Evolutionary conservation across 2,797 vertebrate species (phyloP).

Genomic region (Characodon lateralis): DNA sequence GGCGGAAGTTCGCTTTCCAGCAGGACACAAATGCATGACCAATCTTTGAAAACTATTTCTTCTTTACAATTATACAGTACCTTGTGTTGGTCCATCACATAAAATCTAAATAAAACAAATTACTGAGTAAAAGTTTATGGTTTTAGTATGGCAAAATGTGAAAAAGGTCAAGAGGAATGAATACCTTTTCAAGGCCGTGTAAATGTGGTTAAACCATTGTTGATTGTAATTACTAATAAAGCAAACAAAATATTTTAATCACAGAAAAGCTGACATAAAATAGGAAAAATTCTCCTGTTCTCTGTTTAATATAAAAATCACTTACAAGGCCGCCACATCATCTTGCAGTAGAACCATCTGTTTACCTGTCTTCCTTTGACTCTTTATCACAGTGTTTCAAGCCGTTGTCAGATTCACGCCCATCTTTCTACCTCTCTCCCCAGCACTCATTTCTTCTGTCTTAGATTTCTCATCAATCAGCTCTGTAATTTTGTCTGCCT

Average conservation of each 20-base stretch:
- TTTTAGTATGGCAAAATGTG: neutral
- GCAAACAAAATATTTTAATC: neutral
- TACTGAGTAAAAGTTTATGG: too few relatives aligned
- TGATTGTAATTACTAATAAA: neutral
- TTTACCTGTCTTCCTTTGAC: constrained; percentile 1
- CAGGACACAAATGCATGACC: too few relatives aligned
- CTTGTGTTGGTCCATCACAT: too few relatives aligned
- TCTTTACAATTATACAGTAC: neutral
- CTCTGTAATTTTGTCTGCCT: constrained; percentile 7
- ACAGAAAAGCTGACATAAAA: neutral
- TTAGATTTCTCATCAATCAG: constrained; percentile 8
- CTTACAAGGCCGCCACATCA: neutral
- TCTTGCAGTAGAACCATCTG: neutral
- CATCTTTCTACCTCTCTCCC: neutral
- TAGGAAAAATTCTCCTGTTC: neutral
- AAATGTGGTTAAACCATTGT: neutral
- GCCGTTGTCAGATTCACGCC: constrained; percentile 4
- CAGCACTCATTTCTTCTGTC: constrained; percentile 3
- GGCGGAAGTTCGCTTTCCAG: too few relatives aligned
- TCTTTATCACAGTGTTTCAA: constrained; percentile 1
- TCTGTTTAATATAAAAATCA: neutral
- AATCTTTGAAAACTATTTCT: too few relatives aligned
- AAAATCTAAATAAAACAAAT: too few relatives aligned
- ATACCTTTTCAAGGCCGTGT: neutral
- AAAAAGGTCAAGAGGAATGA: neutral